Percentiles rank a stretch among this genome's conserved stretches.
Conservation (phyloP, 1,140 invertebrate genomes). For the Gryllus bimaculatus region DNA sequence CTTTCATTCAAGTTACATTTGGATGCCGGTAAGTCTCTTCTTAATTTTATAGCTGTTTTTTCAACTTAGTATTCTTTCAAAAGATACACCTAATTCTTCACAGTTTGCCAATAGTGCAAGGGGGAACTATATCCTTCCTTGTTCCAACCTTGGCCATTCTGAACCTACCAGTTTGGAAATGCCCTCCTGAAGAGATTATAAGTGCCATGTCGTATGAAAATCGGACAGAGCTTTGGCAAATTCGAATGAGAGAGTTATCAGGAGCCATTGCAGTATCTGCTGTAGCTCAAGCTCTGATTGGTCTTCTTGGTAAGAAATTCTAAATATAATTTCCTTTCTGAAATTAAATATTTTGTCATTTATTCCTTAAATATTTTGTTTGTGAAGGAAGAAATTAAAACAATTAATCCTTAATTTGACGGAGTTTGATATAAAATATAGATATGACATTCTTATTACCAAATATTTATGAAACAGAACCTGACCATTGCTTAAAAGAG, state of each 20-base stretch:
- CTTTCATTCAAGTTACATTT: conserved; percentile 68
- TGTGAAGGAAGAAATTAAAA: no score
- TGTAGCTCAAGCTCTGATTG: conserved; percentile 65
- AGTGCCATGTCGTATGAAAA: conserved; percentile 46
- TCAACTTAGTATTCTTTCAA: not conserved
- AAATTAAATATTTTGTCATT: no score
- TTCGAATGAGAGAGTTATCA: conserved; percentile 70
- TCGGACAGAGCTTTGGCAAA: conserved; percentile 60
- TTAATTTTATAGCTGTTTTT: not conserved
- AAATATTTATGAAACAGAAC: no score
- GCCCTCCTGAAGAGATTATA: conserved; percentile 47
- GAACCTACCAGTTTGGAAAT: conserved; percentile 65
- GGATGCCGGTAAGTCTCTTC: conserved; percentile 55
- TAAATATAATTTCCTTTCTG: no score
- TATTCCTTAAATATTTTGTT: no score
- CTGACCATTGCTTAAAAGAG: no score
- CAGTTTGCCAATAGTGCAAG: conserved; percentile 62
- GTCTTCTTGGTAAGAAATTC: conserved; percentile 42
- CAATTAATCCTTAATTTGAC: no score
- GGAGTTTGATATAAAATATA: not conserved
- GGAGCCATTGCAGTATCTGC: conserved; percentile 78
- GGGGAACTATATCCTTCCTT: conserved; percentile 76
- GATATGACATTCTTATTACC: no score
- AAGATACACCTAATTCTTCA: not conserved
- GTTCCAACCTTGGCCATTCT: conserved; percentile 78